phyloP scores from a whole-genome alignment of 1,140 invertebrate species.

The Caenorhabditis brenneri region DNA sequence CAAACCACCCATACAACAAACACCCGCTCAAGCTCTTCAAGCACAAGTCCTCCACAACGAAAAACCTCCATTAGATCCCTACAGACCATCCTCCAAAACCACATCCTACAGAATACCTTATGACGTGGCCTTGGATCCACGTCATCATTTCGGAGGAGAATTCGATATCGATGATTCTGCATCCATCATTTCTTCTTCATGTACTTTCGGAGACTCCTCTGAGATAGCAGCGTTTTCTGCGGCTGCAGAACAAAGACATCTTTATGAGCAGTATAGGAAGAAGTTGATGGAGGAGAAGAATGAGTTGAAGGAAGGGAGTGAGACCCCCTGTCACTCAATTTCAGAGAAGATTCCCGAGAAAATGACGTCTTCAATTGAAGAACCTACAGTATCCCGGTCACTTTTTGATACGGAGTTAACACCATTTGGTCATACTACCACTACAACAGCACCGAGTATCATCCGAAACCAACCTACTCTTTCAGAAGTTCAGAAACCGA shows the following conservation, averaged over 20 bases:
- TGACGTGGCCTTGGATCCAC: not conserved
- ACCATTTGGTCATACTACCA: not conserved
- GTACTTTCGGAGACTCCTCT: slow-evolving; percentile 7
- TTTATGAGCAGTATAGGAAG: slow-evolving; percentile 2
- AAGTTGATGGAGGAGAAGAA: slow-evolving; percentile 13
- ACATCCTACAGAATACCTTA: slow-evolving; percentile 10
- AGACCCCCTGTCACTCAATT: not conserved
- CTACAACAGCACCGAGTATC: not conserved
- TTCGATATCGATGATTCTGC: slow-evolving; percentile 13
- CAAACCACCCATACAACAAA: not conserved
- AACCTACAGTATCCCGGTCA: not conserved
- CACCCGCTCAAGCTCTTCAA: not conserved
- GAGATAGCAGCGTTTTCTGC: not conserved
- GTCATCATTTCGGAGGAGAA: not conserved
- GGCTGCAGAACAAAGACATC: not conserved
- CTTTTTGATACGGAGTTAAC: not conserved
- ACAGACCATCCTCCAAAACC: not conserved
- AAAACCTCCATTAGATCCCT: not conserved
- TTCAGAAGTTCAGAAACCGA: not conserved
- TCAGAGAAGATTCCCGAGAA: not conserved
- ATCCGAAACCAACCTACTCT: not conserved
- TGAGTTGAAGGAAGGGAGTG: slow-evolving; percentile 22
- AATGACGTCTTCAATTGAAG: no score
- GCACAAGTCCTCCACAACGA: not conserved
- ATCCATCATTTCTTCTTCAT: slow-evolving; percentile 3